phyloP scores from a whole-genome alignment of 2,113 vertebrate species.

The Merops nubicus region DNA sequence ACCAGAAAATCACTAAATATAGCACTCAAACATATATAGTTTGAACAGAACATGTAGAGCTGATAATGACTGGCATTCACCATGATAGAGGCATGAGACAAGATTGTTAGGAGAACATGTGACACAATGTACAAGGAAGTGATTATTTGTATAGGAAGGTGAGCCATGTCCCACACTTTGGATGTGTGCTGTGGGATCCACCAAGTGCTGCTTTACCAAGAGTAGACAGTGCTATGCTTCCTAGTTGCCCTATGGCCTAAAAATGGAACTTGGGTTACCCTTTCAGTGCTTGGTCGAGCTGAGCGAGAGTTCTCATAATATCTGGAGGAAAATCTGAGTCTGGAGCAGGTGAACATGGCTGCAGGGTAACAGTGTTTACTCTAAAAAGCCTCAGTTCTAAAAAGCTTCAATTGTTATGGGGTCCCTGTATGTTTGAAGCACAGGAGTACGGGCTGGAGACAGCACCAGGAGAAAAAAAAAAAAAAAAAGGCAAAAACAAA shows the following conservation, averaged over 20 bases:
- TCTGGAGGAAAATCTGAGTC: background rate
- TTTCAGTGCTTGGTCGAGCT: background rate
- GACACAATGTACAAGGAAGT: background rate
- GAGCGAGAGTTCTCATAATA: background rate
- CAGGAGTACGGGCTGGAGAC: background rate
- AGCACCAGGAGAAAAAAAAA: background rate
- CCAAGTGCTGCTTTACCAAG: background rate
- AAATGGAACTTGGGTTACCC: background rate
- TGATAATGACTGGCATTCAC: background rate
- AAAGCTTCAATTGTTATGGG: background rate
- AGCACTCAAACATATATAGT: background rate
- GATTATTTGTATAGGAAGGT: background rate
- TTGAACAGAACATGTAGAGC: constrained; percentile 12
- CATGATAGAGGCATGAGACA: background rate
- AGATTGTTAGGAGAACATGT: background rate
- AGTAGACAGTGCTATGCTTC: background rate
- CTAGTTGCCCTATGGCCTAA: background rate
- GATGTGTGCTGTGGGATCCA: background rate
- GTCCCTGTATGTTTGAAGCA: background rate
- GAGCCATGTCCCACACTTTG: background rate
- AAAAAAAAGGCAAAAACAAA: background rate
- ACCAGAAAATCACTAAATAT: constrained; percentile 12
- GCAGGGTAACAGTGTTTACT: background rate
- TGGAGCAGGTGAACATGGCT: background rate
- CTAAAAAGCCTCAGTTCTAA: too few species aligned